phyloP scores from a whole-genome alignment of 2,888 invertebrate species.

The Apamea epomidion region DNA sequence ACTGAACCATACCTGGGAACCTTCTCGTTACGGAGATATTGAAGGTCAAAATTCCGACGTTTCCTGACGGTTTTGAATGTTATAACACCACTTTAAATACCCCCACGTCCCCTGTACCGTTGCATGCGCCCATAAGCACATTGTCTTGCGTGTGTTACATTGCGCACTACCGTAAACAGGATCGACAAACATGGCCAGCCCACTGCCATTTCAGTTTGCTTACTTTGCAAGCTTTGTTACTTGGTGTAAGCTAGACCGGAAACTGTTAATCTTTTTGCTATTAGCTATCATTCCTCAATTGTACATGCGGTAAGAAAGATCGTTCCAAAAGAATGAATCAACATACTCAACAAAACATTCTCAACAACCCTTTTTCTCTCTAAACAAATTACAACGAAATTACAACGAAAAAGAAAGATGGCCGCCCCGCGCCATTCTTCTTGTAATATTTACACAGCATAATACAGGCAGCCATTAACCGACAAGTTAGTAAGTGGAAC shows the following conservation, averaged over 20 bases:
- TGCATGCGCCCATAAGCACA: not conserved
- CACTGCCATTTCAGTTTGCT: no score
- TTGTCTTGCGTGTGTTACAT: no score
- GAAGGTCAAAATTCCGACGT: not conserved
- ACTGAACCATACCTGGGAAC: no score
- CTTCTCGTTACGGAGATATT: not conserved
- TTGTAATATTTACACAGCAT: constrained; percentile 56
- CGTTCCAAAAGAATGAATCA: not conserved
- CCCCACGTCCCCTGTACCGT: not conserved
- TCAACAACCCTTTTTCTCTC: not conserved
- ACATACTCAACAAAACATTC: not conserved
- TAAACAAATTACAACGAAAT: constrained; percentile 7
- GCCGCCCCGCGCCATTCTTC: constrained; percentile 37
- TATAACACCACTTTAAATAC: no score
- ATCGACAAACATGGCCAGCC: no score
- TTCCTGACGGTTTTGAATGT: not conserved
- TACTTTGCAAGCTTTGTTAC: not conserved
- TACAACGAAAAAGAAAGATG: constrained; percentile 46
- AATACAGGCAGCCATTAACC: constrained; percentile 58
- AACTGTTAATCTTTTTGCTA: not conserved
- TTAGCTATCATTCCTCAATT: not conserved
- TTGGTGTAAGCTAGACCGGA: not conserved
- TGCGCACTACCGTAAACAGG: no score
- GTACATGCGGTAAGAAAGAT: not conserved
- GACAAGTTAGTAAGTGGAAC: constrained; percentile 76